Evolutionary conservation across 2,797 vertebrate species (phyloP), one percentile per base, ranked within the genome.

Genomic region (Chloroceryle amazona): DNA sequence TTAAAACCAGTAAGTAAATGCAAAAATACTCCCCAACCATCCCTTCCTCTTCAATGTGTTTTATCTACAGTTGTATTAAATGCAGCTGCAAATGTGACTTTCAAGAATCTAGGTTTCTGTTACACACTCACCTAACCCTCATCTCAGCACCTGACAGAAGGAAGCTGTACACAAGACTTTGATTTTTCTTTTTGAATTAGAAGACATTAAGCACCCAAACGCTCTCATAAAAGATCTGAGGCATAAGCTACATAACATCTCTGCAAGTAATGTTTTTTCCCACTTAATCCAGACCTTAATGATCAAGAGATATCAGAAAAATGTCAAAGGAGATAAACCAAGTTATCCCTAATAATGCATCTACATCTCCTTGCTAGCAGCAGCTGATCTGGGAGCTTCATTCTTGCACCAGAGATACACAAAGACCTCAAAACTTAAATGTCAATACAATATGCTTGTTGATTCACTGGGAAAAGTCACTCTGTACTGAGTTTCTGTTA

Each of bases 261-360:
- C 2, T 51, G 63, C 81, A 90, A 93, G 78, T 62, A 96, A 90
- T 82, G 86, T 93, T 92, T 85, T 81, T 68, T 86, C 86, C 39
- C 58, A 88, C 93, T 97, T 96, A 96, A 97, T 93, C 78, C 75
- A 90, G 76, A 89, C 37, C 91, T 97, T 88, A 85, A 72, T 73
- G 90, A 96, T 94, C 89, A 96, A 96, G 92, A 94, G 91, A 91
- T 66, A 90, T 95, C 74, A 95, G 82, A 60, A 81, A 87, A 91
- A 49, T 83, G 88, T 93, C 95, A 92, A 94, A 95, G 72, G 66
- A 96, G 94, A 96, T 92, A 95, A 97, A 95, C 79, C 33, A 86
- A 82, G 66, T 84, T 95, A 95, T 93, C 86, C 94, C 68, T 90
- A 96, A 94, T 75, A 96, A 97, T 23, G 31, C 90, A 90, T 54